phyloP scores from a whole-genome alignment of 2,113 vertebrate species.

The Xenus cinereus region DNA sequence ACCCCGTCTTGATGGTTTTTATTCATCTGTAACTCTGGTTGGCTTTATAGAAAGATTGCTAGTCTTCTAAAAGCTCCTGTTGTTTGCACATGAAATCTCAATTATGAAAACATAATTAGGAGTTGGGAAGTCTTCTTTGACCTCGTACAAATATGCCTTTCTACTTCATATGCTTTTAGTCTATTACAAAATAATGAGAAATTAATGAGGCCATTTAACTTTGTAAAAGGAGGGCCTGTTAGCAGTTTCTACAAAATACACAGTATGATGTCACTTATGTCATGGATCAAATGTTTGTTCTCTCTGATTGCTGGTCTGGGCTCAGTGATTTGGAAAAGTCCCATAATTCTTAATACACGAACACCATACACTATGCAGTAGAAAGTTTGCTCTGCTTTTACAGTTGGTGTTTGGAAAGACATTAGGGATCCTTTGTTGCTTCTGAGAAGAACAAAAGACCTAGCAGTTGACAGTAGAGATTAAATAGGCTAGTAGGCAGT shows the following conservation, averaged over 20 bases:
- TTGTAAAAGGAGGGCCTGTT: not conserved
- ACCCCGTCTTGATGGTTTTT: not conserved
- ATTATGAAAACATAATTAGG: not conserved
- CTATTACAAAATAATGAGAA: not conserved
- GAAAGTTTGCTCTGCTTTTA: not conserved
- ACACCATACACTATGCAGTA: not conserved
- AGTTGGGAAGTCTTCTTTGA: not conserved
- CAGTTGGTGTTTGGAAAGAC: not conserved
- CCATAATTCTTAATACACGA: not conserved
- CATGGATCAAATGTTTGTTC: conserved; percentile 27
- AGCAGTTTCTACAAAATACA: not conserved
- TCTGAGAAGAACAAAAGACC: not conserved
- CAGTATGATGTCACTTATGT: not conserved
- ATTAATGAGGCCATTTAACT: not conserved
- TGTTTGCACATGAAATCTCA: not conserved
- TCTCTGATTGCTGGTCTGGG: not conserved
- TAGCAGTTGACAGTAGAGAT: not conserved
- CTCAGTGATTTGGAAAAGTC: not conserved
- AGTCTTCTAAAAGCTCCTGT: not conserved
- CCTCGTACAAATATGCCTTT: not conserved
- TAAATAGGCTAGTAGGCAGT: not conserved
- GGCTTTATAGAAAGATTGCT: not conserved
- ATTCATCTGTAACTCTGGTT: not conserved
- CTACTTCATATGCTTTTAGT: not conserved
- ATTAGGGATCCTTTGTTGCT: not conserved